Evolutionary conservation across 2,797 vertebrate genomes (phyloP).

Genomic region (Squalus acanthias): DNA sequence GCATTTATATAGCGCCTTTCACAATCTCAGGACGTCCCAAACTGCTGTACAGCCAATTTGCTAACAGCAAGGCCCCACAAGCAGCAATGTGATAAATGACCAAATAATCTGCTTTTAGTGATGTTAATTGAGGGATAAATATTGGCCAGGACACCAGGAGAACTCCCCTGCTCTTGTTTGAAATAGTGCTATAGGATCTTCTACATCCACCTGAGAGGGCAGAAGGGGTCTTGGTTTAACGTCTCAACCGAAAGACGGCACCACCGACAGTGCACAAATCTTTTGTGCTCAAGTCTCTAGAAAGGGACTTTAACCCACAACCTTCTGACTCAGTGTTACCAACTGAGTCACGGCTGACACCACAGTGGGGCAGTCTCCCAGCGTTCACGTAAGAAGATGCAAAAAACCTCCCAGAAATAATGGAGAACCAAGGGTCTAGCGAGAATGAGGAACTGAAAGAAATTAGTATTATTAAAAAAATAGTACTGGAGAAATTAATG

Average conservation of each 20-base stretch:
- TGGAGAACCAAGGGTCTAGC: too few relatives aligned
- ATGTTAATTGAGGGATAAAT: background rate
- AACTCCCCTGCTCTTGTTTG: background rate
- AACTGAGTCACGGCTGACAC: background rate
- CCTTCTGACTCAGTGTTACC: background rate
- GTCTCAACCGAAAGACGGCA: background rate
- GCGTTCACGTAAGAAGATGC: too few relatives aligned
- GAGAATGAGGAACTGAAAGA: too few relatives aligned
- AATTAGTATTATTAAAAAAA: too few relatives aligned
- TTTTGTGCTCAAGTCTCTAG: too few relatives aligned
- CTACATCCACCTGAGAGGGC: too few relatives aligned
- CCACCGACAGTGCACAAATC: too few relatives aligned
- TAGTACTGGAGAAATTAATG: too few relatives aligned
- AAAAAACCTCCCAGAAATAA: too few relatives aligned
- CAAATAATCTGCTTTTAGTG: background rate
- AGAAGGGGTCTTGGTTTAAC: background rate
- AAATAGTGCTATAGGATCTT: background rate
- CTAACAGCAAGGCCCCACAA: background rate
- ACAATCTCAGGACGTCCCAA: too few relatives aligned
- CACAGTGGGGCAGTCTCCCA: background rate
- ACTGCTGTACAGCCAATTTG: background rate
- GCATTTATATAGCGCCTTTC: background rate
- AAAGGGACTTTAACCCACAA: background rate
- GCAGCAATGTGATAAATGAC: background rate
- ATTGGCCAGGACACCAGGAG: background rate